A percentile compares a stretch with the other conserved stretches of the same genome.
Evolutionary conservation across 2,113 vertebrate species (phyloP).

Genomic region (Chlorodrepanis virens): DNA sequence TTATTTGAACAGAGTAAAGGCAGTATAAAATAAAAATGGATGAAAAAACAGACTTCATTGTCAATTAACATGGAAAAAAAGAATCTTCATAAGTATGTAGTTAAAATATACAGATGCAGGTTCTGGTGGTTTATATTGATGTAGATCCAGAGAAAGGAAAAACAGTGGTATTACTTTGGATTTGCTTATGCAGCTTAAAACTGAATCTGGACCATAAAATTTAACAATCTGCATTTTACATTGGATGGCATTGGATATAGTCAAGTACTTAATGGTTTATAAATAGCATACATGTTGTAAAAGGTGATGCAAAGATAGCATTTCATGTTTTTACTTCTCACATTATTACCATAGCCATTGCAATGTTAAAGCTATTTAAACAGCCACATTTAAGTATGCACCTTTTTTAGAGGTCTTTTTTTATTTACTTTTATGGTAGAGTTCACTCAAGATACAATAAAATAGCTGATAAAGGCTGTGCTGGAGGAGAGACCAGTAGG

Average conservation of each 20-base stretch:
- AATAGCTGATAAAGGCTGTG: constrained; percentile 25
- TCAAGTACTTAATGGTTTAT: background rate
- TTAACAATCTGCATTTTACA: constrained; percentile 6
- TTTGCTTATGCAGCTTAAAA: background rate
- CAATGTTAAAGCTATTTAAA: constrained; percentile 25
- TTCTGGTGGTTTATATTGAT: background rate
- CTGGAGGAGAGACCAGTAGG: constrained; percentile 19
- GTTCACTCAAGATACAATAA: constrained; percentile 8
- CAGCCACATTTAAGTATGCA: background rate
- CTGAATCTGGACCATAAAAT: background rate
- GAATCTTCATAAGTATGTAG: background rate
- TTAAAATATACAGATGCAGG: background rate
- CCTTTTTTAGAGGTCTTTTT: constrained; percentile 23
- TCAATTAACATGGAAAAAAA: background rate
- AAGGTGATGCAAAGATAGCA: background rate
- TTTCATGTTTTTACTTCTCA: constrained; percentile 9
- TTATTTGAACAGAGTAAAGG: background rate
- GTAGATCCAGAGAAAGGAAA: background rate
- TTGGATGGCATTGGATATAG: background rate
- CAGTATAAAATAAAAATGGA: background rate
- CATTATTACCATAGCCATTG: background rate
- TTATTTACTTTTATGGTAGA: constrained; percentile 6
- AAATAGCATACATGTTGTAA: background rate
- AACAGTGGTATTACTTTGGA: background rate
- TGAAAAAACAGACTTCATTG: background rate